Percentiles rank a stretch among this genome's conserved stretches.
These are phyloP conservation scores for Geothlypis trichas DNA, from an alignment of 2,113 vertebrate species.

Conservation along the genomic window DNA sequence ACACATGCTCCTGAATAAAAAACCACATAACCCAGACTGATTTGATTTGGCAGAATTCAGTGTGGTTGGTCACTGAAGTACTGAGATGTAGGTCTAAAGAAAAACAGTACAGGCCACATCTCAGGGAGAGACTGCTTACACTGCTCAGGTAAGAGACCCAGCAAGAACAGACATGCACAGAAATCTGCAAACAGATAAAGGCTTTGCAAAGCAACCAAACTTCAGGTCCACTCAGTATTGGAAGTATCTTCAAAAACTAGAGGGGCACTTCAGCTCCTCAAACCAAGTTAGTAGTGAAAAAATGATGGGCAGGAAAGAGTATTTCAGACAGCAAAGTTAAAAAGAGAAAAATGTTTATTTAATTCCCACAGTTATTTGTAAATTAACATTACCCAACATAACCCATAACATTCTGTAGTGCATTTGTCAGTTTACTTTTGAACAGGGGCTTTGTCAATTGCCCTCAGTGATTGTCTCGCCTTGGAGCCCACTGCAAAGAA, in stretches of 20 bases:
- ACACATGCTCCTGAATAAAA: rapidly evolving
- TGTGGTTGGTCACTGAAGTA: not conserved
- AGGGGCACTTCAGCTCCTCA: not conserved
- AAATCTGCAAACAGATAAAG: no score
- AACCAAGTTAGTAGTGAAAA: not conserved
- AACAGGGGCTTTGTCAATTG: not conserved
- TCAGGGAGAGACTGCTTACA: not conserved
- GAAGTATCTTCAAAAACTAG: not conserved
- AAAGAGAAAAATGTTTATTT: not conserved
- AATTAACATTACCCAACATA: not conserved
- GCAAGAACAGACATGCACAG: not conserved
- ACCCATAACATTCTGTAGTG: not conserved
- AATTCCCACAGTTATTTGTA: not conserved
- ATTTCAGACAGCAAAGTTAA: not conserved
- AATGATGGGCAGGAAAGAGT: not conserved
- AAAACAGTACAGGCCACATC: not conserved
- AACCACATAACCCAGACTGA: not conserved
- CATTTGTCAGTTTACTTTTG: not conserved
- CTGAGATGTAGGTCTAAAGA: no score
- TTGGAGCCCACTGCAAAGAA: not conserved
- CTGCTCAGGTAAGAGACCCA: not conserved
- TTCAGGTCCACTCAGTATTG: not conserved
- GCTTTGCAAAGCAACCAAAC: not conserved
- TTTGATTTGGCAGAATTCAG: not conserved
- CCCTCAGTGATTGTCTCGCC: not conserved